These are phyloP conservation scores for Drosophila antonietae DNA, from an alignment of 2,888 invertebrate species.

Conservation along the genomic window DNA sequence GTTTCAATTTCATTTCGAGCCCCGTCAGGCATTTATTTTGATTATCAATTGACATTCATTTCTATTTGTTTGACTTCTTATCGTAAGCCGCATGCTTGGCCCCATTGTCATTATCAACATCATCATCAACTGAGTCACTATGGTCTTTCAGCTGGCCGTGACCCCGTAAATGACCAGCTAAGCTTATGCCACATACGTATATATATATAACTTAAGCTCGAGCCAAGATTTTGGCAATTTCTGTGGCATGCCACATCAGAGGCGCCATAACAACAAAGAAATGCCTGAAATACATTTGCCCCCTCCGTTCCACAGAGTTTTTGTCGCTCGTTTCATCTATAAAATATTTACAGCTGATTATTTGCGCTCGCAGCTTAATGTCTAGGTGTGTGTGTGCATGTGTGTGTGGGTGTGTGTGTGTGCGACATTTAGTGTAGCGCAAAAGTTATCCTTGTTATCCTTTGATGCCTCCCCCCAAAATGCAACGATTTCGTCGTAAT, in stretches of 20 bases:
- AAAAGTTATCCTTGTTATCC: conserved; percentile 78
- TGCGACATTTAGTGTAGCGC: conserved; percentile 47
- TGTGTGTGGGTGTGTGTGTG: conserved; percentile 16
- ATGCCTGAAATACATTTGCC: conserved; percentile 44
- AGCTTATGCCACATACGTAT: conserved; percentile 36
- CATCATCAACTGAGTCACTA: conserved; percentile 14
- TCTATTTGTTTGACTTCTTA: conserved; percentile 82
- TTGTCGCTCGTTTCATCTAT: conserved; percentile 57
- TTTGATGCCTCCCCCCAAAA: conserved; percentile 62
- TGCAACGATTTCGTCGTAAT: conserved; percentile 57
- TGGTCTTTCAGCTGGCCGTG: conserved; percentile 14
- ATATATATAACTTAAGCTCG: conserved; percentile 42
- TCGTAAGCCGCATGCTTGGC: conserved; percentile 62
- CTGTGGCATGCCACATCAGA: conserved; percentile 53
- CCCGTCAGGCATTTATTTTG: conserved; percentile 82
- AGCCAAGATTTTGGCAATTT: conserved; percentile 30
- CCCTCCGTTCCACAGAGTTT: conserved; percentile 22
- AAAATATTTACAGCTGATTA: conserved; percentile 76
- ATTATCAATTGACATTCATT: conserved; percentile 84
- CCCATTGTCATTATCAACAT: conserved; percentile 24
- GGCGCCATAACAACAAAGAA: conserved; percentile 32
- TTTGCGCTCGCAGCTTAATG: conserved; percentile 54
- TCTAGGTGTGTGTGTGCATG: conserved; percentile 7
- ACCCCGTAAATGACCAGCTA: conserved; percentile 57
- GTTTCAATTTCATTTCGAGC: conserved; percentile 10